Evolutionary conservation across 2,888 invertebrate species (phyloP), one percentile per base, ranked within the genome.

Genomic region (Lithodes maja): DNA sequence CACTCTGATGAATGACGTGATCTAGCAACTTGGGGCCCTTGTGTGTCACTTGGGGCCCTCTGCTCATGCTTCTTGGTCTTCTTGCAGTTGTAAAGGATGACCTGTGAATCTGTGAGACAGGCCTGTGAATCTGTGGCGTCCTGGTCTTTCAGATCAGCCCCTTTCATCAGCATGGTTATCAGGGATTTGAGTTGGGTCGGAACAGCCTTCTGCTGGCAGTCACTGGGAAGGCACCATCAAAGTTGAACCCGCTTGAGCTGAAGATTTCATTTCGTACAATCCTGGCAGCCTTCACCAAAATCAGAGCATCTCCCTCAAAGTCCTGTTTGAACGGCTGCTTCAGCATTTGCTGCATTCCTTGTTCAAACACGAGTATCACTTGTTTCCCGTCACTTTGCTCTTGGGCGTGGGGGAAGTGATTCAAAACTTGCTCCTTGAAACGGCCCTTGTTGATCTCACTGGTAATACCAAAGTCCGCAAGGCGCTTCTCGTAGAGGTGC

Each of bases 91-190:
- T 17, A 81, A 7, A 68, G 15, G 2, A 81, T 81, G 69, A 61
- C 33, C 61, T 81, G 68, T 81, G 68, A n/a, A 61, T 33, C 68
- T 61, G 81, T 61, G 33, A 81, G 81, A 49, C 81, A 81, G 81
- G 81, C 61, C 33, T 81, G 81, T 61, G 81, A 17, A 12, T 17
- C 61, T 1, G 33, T 17, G 5, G 17, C 2, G 49, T 81, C 17
- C 81, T 81, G 61, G 33, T 61, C 68, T 49, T 61, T 33, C 9
- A 81, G 33, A 17, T 61, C 81, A 49, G 61, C 68, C 9, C 81
- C 81, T n/a, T 17, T 81, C 81, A 81, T 55, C 5, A 81, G 17
- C 17, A 81, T 81, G 61, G 68, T 61, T 17, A 61, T 50, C 61
- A 81, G 7, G 9, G 61, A 61, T 17, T 81, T 81, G 81, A 81